Conservation (phyloP, 2,888 invertebrate genomes). For the Synanthedon vespiformis region DNA sequence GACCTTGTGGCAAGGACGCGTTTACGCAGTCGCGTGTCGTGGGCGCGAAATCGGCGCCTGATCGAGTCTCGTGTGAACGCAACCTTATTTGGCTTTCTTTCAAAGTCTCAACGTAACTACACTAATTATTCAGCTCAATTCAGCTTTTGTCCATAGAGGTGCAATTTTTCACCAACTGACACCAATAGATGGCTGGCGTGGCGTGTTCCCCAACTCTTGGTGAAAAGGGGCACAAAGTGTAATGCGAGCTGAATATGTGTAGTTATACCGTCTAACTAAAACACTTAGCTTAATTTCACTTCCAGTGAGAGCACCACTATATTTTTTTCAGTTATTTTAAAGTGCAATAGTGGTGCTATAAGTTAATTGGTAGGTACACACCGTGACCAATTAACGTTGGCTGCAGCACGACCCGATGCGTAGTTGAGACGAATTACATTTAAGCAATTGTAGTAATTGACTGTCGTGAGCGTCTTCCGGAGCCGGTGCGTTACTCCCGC, state of each 20-base stretch:
- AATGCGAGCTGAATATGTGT: too few relatives aligned
- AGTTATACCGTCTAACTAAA: too few relatives aligned
- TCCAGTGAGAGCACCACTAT: too few relatives aligned
- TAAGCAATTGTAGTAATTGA: slow-evolving; percentile 67
- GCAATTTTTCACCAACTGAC: too few relatives aligned
- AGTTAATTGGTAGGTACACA: slow-evolving; percentile 59
- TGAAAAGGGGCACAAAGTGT: too few relatives aligned
- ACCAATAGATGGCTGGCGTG: too few relatives aligned
- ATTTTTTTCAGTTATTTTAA: too few relatives aligned
- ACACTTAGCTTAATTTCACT: too few relatives aligned
- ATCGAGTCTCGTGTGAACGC: slow-evolving; percentile 28
- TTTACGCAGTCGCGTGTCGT: slow-evolving; percentile 19
- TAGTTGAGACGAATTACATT: slow-evolving; percentile 61
- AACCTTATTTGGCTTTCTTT: slow-evolving; percentile 39
- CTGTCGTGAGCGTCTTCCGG: slow-evolving; percentile 54
- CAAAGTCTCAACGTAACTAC: not conserved
- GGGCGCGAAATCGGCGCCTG: slow-evolving; percentile 33
- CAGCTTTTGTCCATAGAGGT: too few relatives aligned
- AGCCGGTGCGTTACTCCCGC: slow-evolving; percentile 24
- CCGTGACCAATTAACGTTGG: slow-evolving; percentile 61
- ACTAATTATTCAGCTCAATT: too few relatives aligned
- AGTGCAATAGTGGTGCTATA: not conserved
- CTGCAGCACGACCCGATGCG: slow-evolving; percentile 9
- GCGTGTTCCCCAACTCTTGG: too few relatives aligned
- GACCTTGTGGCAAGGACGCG: slow-evolving; percentile 64